Conservation (phyloP, 1,140 invertebrate genomes). For the Drosophila pectinifera region DNA sequence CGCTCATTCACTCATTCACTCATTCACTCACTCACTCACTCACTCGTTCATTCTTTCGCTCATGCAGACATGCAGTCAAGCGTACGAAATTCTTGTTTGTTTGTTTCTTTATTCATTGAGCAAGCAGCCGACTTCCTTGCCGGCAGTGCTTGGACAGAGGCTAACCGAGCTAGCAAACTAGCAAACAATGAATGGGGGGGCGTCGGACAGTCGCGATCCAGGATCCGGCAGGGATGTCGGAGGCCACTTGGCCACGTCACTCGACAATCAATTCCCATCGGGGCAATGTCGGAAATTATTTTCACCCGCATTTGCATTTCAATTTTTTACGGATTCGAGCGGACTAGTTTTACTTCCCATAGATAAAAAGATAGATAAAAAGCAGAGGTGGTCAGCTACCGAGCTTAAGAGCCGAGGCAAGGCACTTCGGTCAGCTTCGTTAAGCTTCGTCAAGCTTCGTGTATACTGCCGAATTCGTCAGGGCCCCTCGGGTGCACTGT, state of each 20-base stretch:
- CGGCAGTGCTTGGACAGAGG: conserved; percentile 29
- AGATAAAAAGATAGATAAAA: background rate
- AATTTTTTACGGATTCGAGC: conserved; percentile 4
- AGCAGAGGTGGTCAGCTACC: background rate
- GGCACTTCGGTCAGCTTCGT: background rate
- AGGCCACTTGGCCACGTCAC: conserved; percentile 51
- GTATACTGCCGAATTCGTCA: background rate
- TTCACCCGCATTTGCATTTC: conserved; percentile 40
- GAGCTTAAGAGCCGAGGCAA: background rate
- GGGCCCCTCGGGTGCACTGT: background rate
- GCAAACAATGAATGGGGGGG: conserved; percentile 67
- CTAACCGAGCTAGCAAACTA: conserved; percentile 64
- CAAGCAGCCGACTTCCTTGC: conserved; percentile 50
- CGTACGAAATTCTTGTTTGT: conserved; percentile 81
- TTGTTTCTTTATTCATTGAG: conserved; percentile 80
- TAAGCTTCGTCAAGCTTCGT: background rate
- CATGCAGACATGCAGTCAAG: conserved; percentile 75
- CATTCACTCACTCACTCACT: conserved; percentile 27
- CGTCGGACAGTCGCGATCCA: background rate
- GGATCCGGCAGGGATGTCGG: conserved; percentile 1
- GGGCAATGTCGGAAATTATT: conserved; percentile 37
- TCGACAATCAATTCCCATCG: conserved; percentile 35
- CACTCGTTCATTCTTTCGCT: conserved; percentile 49
- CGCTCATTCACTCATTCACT: conserved; percentile 25
- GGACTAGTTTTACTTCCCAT: background rate